Percentiles rank a stretch among this genome's conserved stretches.
These are phyloP conservation scores for Cataglyphis livida DNA, from an alignment of 2,888 invertebrate species.

Conservation along the genomic window DNA sequence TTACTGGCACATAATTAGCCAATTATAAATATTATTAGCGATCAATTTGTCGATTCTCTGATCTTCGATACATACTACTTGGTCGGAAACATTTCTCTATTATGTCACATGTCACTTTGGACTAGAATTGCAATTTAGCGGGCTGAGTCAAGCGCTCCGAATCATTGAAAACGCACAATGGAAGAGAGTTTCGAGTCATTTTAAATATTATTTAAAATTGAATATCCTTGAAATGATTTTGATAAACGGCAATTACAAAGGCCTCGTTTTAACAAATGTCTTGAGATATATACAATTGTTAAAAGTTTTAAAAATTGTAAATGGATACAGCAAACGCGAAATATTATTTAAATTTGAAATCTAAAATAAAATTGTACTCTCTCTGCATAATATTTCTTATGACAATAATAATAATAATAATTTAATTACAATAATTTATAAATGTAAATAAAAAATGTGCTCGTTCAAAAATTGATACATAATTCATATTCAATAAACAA, in stretches of 20 bases:
- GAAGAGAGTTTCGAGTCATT: conserved; percentile 5
- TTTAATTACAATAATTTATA: not conserved
- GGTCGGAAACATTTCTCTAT: conserved; percentile 38
- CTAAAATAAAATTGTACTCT: not conserved
- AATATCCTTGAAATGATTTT: not conserved
- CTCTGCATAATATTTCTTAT: not conserved
- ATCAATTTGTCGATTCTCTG: not conserved
- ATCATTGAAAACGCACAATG: not conserved
- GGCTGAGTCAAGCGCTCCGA: conserved; percentile 13
- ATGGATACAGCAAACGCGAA: not conserved
- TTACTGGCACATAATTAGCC: conserved; percentile 39
- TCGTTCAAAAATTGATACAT: not conserved
- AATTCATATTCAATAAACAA: not conserved
- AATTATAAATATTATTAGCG: conserved; percentile 4
- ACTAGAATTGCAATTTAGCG: conserved; percentile 59
- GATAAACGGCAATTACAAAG: not conserved
- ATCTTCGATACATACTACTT: conserved; percentile 33
- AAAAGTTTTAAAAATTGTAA: not conserved
- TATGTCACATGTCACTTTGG: conserved; percentile 44
- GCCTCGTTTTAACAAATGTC: not conserved
- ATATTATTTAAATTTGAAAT: not conserved
- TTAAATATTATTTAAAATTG: not conserved
- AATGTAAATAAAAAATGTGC: not conserved
- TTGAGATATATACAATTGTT: not conserved
- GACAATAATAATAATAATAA: not conserved